Evolutionary conservation across 2,113 vertebrate genomes (phyloP).

Genomic region (Boleophthalmus pectinirostris): DNA sequence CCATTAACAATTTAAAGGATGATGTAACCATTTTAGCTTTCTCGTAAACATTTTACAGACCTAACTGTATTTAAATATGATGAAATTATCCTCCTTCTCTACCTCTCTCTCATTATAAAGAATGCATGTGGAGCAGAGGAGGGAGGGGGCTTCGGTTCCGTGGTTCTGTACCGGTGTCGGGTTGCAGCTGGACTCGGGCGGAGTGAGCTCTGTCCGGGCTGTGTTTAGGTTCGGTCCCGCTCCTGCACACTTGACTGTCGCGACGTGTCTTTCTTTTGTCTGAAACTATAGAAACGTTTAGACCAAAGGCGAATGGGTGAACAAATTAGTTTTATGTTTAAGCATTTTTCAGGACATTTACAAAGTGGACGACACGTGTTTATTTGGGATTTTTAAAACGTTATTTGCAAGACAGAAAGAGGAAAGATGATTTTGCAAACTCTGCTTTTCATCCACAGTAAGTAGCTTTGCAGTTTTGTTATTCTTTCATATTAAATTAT

Average conservation of each 20-base stretch:
- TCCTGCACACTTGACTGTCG: not conserved
- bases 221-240: constrained; percentile 7
- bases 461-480: constrained; percentile 27
- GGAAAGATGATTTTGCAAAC: constrained; percentile 38
- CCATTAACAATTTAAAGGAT: too few relatives aligned
- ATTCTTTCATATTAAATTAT: not conserved
- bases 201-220: constrained; percentile 37
- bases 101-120: not conserved
- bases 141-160: constrained; percentile 3
- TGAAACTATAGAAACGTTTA: constrained; percentile 7
- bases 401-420: constrained; percentile 22
- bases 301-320: constrained; percentile 8
- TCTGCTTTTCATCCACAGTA: constrained; percentile 57
- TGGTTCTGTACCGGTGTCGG: constrained; percentile 30
- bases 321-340: not conserved
- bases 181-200: constrained; percentile 59
- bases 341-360: not conserved
- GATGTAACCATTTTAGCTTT: too few relatives aligned
- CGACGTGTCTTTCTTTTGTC: constrained; percentile 1
- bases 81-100: too few relatives aligned
- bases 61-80: too few relatives aligned
- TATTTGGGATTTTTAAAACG: not conserved
- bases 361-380: constrained; percentile 12
- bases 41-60: too few relatives aligned
- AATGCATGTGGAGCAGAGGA: constrained; percentile 2